Conservation (phyloP, 2,113 vertebrate species). For the Ploceus nigricollis region DNA sequence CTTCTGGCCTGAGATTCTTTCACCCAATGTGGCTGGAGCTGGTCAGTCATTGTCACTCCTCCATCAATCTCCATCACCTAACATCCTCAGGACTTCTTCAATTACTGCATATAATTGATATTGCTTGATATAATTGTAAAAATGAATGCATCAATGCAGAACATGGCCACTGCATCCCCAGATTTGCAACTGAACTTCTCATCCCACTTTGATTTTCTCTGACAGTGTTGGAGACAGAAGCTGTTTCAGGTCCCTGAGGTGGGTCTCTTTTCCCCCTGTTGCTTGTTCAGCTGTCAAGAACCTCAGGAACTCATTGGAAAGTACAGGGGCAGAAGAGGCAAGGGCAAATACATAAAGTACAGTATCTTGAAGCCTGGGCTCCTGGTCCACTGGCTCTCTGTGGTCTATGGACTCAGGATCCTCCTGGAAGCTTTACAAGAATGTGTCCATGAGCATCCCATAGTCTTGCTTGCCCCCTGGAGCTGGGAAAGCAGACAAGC, state of each 20-base stretch:
- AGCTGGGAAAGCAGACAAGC: neutral
- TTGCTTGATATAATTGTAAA: neutral
- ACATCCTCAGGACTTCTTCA: neutral
- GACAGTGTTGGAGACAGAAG: neutral
- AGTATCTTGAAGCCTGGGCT: neutral
- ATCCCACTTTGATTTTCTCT: neutral
- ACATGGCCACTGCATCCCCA: neutral
- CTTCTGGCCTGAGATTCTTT: neutral
- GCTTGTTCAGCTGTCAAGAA: neutral
- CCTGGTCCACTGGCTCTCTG: neutral
- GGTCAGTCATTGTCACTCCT: neutral
- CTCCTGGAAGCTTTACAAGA: neutral
- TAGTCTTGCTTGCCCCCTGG: neutral
- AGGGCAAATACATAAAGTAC: neutral
- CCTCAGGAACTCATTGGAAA: neutral
- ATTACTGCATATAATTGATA: neutral
- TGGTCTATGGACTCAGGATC: neutral
- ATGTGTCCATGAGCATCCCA: accelerated
- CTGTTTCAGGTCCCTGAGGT: neutral
- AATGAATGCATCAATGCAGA: neutral
- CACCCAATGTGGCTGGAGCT: accelerated
- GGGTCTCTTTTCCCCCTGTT: neutral
- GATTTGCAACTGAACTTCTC: neutral
- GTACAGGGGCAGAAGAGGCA: neutral
- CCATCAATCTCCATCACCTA: neutral